Conservation (phyloP, 2,888 invertebrate genomes). For the Ectemnius cavifrons region DNA sequence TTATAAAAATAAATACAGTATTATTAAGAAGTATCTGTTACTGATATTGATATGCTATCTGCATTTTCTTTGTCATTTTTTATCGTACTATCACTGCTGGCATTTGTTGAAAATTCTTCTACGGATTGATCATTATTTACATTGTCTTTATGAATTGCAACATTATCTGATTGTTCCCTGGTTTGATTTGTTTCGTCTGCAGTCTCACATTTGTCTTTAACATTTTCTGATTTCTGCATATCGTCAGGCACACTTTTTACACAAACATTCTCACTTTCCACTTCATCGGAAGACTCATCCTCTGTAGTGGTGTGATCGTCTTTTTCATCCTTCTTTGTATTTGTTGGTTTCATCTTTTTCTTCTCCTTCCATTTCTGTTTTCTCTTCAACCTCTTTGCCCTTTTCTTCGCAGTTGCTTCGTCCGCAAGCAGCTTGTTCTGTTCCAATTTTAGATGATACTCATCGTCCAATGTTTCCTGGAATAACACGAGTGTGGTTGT, state of each 20-base stretch:
- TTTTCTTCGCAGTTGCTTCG: conserved; percentile 92
- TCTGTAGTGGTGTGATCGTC: conserved; percentile 66
- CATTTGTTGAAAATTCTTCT: not conserved
- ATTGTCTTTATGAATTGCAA: conserved; percentile 8
- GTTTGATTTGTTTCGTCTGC: conserved; percentile 7
- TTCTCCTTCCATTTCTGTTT: conserved; percentile 81
- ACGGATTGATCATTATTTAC: conserved; percentile 8
- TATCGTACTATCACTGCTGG: not conserved
- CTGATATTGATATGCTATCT: not conserved
- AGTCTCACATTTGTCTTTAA: conserved; percentile 4
- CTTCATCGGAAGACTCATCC: conserved; percentile 72
- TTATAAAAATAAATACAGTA: conserved; percentile 14
- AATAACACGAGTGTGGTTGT: not conserved
- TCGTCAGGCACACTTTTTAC: conserved; percentile 29
- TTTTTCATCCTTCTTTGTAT: conserved; percentile 47
- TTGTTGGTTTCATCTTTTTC: conserved; percentile 65
- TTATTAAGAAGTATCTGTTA: not conserved
- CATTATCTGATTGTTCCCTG: not conserved
- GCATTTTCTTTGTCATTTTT: conserved; percentile 1
- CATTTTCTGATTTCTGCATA: no score
- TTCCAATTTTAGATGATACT: conserved; percentile 89
- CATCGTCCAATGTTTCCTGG: conserved; percentile 90
- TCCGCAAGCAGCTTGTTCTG: conserved; percentile 86
- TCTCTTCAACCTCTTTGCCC: conserved; percentile 91
- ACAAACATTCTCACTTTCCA: conserved; percentile 44